phyloP scores from a whole-genome alignment of 1,140 invertebrate species.

The Drosophila trapezifrons region DNA sequence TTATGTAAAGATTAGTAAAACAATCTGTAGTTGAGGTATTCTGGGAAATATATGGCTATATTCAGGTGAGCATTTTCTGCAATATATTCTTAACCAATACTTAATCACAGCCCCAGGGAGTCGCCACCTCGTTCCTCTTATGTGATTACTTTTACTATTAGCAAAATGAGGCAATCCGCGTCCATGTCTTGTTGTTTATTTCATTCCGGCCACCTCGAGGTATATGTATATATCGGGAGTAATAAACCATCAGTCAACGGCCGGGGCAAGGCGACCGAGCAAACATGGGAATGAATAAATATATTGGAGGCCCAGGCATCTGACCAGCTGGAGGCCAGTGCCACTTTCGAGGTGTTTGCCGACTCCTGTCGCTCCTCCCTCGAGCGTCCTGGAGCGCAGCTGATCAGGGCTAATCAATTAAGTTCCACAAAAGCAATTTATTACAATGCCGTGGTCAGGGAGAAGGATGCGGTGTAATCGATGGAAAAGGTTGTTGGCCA shows the following conservation, averaged over 20 bases:
- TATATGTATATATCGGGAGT: slow-evolving; percentile 19
- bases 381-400: slow-evolving; percentile 49
- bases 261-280: slow-evolving; percentile 7
- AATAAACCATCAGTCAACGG: slow-evolving; percentile 75
- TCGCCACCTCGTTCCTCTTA: slow-evolving; percentile 31
- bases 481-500: slow-evolving; percentile 58
- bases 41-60: slow-evolving; percentile 7
- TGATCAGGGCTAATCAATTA: slow-evolving; percentile 80
- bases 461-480: slow-evolving; percentile 24
- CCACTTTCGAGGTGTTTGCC: slow-evolving; percentile 33
- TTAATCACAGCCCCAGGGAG: slow-evolving; percentile 24
- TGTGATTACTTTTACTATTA: slow-evolving; percentile 62
- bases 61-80: neutral
- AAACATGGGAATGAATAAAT: slow-evolving; percentile 59
- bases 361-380: slow-evolving; percentile 2
- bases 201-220: slow-evolving; percentile 38
- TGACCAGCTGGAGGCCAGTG: slow-evolving; percentile 25
- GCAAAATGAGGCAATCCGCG: slow-evolving; percentile 33
- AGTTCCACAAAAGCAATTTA: slow-evolving; percentile 80
- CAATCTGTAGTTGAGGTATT: neutral
- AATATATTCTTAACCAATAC: slow-evolving; percentile 14
- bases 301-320: slow-evolving; percentile 30
- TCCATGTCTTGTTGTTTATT: neutral
- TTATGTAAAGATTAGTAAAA: slow-evolving; percentile 1
- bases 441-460: slow-evolving; percentile 55